Conservation (phyloP, 2,113 vertebrate species). For the Grus americana region DNA sequence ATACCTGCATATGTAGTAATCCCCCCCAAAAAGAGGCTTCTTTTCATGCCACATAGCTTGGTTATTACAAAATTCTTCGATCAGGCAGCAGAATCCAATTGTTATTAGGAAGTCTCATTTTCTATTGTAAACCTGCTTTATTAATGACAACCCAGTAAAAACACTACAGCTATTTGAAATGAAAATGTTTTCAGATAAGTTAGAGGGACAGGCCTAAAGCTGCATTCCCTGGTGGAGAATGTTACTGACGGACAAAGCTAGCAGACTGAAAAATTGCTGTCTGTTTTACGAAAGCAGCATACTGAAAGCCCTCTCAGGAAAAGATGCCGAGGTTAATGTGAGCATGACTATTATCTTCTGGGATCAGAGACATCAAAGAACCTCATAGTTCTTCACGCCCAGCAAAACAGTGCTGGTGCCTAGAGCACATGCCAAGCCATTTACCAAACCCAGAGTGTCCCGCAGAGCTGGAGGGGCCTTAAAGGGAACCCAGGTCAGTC, state of each 20-base stretch:
- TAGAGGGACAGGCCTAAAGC: background rate
- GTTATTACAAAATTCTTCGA: background rate
- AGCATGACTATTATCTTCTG: constrained; percentile 3
- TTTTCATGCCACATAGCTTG: background rate
- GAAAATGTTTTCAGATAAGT: constrained; percentile 42
- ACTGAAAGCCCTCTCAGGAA: constrained; percentile 22
- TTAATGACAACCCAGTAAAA: constrained; percentile 11
- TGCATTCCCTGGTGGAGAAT: constrained; percentile 1
- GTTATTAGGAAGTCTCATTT: constrained; percentile 15
- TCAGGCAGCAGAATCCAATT: constrained; percentile 11
- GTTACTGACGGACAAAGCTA: background rate
- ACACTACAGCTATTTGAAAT: background rate
- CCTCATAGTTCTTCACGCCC: background rate
- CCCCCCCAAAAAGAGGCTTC: background rate
- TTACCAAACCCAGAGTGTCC: background rate
- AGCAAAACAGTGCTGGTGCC: background rate
- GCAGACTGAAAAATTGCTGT: constrained; percentile 54
- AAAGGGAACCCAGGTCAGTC: background rate
- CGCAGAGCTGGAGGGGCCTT: background rate
- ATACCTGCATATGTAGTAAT: background rate
- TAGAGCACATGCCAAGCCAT: background rate
- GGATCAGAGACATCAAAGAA: constrained; percentile 12
- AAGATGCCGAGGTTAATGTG: constrained; percentile 24
- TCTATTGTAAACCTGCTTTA: constrained; percentile 8
- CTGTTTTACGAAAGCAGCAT: constrained; percentile 2